phyloP scores from a whole-genome alignment of 92 coral and sea anemone genomes.

The Heliopora coerulea region DNA sequence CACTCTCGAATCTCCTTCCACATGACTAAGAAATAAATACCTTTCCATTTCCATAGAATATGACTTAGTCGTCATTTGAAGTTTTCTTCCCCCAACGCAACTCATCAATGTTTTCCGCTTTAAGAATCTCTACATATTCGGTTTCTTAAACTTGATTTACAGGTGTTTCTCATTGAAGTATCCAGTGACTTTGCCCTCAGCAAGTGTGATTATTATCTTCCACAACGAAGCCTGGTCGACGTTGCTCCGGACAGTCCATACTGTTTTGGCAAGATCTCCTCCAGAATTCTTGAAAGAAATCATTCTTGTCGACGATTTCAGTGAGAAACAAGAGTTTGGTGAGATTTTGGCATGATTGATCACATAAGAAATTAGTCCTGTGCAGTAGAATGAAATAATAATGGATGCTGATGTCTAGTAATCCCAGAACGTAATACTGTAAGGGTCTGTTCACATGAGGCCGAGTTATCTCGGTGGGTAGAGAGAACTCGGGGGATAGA shows the following conservation, averaged over 20 bases:
- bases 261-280: slow-evolving; percentile 86
- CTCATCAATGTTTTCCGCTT: neutral
- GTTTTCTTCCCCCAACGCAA: too few species aligned
- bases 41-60: too few species aligned
- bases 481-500: too few species aligned
- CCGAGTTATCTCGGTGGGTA: too few species aligned
- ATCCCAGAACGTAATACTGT: too few species aligned
- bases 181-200: slow-evolving; percentile 70
- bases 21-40: too few species aligned
- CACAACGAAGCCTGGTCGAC: slow-evolving; percentile 99
- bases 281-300: slow-evolving; percentile 73
- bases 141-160: slow-evolving; percentile 5
- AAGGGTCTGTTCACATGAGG: too few species aligned
- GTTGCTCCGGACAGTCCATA: slow-evolving; percentile 84
- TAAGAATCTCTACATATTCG: neutral
- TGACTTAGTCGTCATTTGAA: too few species aligned
- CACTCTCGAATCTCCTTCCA: too few species aligned
- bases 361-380: too few species aligned
- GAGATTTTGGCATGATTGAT: neutral
- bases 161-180: slow-evolving; percentile 74
- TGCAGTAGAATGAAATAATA: too few species aligned
- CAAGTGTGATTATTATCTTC: slow-evolving; percentile 87
- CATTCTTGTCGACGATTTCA: slow-evolving; percentile 85
- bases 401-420: too few species aligned
- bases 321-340: slow-evolving; percentile 54